Percentiles rank a stretch among this genome's conserved stretches.
These are phyloP conservation scores for Drosophila persimilis DNA, from an alignment of 1,140 invertebrate genomes.

Conservation along the genomic window DNA sequence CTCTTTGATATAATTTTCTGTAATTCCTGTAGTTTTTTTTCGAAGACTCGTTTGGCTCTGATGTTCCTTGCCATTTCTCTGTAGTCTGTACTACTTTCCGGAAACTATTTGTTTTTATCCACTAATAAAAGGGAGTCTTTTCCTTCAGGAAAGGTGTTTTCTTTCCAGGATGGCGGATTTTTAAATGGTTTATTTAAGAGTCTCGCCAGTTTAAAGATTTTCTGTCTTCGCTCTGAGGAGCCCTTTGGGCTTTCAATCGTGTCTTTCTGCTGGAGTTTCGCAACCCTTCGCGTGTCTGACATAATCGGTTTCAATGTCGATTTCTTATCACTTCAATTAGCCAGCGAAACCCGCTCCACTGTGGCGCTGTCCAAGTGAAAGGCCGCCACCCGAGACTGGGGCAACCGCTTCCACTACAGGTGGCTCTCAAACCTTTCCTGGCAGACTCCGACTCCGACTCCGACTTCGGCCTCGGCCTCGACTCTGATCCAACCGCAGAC, in stretches of 20 bases:
- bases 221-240: no score
- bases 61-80: no score
- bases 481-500: constrained; percentile 11
- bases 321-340: constrained; percentile 38
- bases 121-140: no score
- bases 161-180: no score
- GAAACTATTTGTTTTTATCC: no score
- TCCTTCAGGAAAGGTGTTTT: no score
- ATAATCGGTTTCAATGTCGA: constrained; percentile 49
- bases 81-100: no score
- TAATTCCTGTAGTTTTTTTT: no score
- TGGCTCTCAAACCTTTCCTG: constrained; percentile 41
- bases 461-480: not conserved
- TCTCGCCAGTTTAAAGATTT: not conserved
- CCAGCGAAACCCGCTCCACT: constrained; percentile 23
- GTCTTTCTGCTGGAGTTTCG: not conserved
- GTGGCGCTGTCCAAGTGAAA: constrained; percentile 56
- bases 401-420: constrained; percentile 10
- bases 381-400: constrained; percentile 49
- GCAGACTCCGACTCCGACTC: not conserved
- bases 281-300: constrained; percentile 12
- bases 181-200: no score
- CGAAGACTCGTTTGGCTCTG: no score
- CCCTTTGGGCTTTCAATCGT: not conserved
- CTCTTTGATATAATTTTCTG: no score